A percentile compares a stretch with the other conserved stretches of the same genome.
Conservation (phyloP, 2,113 vertebrate species). For the Aphelocoma coerulescens region DNA sequence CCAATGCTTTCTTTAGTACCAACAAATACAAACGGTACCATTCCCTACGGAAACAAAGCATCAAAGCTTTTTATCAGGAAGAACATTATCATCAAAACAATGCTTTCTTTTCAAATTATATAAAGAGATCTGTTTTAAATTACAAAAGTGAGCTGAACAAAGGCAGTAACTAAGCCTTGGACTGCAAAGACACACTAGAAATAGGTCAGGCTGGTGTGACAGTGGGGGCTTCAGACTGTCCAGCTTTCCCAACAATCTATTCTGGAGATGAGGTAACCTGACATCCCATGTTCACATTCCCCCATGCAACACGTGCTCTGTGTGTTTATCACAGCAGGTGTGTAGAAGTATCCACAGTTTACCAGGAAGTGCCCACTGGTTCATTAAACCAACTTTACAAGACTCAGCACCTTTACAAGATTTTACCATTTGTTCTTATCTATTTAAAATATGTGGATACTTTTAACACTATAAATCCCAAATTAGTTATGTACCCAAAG, state of each 20-base stretch:
- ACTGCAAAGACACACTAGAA: not conserved
- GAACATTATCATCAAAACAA: not conserved
- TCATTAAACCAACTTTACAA: not conserved
- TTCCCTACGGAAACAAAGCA: constrained; percentile 79
- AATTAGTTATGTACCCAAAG: not conserved
- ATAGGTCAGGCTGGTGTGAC: not conserved
- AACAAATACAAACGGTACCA: constrained; percentile 98
- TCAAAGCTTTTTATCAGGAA: not conserved
- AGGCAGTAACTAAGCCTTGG: not conserved
- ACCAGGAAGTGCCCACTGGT: not conserved
- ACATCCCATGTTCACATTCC: fast-evolving
- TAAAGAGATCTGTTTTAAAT: not conserved
- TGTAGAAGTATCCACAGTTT: not conserved
- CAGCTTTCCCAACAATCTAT: not conserved
- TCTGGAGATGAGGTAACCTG: not conserved
- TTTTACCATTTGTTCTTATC: not conserved
- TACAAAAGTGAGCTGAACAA: not conserved
- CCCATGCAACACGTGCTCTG: not conserved
- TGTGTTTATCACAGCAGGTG: not conserved
- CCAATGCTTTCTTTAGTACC: constrained; percentile 97
- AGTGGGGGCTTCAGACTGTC: not conserved
- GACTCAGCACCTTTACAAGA: not conserved
- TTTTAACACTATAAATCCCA: not conserved
- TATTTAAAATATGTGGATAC: not conserved
- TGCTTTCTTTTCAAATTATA: not conserved